phyloP scores from a whole-genome alignment of 2,113 vertebrate genomes.

The Ceuthmochares aereus region DNA sequence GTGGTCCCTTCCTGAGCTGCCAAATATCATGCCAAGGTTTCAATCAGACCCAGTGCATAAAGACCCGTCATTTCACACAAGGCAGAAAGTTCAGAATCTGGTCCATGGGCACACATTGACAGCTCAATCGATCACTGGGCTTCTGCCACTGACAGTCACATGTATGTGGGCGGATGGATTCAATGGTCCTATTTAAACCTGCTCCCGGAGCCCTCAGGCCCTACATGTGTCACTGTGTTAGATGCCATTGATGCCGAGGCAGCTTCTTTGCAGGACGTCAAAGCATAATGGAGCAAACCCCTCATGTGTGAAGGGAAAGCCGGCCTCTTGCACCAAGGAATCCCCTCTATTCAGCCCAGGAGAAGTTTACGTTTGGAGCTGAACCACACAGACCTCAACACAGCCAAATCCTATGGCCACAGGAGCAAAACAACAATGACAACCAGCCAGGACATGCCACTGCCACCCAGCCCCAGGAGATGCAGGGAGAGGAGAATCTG shows the following conservation, averaged over 20 bases:
- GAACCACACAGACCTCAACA: not conserved
- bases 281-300: conserved; percentile 47
- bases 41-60: accelerated
- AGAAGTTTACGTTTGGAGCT: not conserved
- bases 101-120: not conserved
- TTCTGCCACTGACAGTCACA: not conserved
- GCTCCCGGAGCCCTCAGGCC: not conserved
- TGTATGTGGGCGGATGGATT: not conserved
- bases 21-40: not conserved
- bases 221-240: conserved; percentile 32
- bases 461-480: not conserved
- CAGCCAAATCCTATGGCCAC: accelerated
- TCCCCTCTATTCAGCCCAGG: not conserved
- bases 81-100: not conserved
- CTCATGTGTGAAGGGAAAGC: conserved; percentile 57
- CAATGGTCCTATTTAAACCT: conserved; percentile 47
- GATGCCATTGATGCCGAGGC: conserved; percentile 30
- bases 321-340: not conserved
- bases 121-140: not conserved
- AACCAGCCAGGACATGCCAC: not conserved
- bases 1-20: not conserved
- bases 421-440: accelerated
- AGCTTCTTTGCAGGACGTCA: conserved; percentile 49
- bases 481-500: accelerated
- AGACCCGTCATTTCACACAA: not conserved